Percentiles rank a stretch among this genome's conserved stretches.
phyloP scores from a whole-genome alignment of 2,113 vertebrate species.

The Bufo bufo region DNA sequence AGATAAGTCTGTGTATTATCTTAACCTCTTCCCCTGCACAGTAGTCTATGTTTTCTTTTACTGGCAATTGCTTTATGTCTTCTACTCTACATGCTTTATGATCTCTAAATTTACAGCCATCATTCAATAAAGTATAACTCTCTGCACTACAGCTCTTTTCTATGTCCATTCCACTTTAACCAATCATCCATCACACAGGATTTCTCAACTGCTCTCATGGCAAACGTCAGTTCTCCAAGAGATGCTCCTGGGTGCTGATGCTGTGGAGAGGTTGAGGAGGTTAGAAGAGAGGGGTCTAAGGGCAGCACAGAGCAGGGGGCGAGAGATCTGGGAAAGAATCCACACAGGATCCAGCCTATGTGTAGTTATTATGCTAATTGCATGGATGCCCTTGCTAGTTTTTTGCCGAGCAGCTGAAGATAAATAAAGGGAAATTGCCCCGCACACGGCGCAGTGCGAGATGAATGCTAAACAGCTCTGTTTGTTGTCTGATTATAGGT shows the following conservation, averaged over 20 bases:
- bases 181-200: slow-evolving; percentile 23
- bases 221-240: slow-evolving; percentile 24
- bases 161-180: background rate
- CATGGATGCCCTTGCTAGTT: slow-evolving; percentile 99
- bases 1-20: background rate
- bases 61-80: background rate
- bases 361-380: slow-evolving; percentile 99
- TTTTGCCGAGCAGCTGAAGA: slow-evolving; percentile 98
- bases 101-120: slow-evolving; percentile 7
- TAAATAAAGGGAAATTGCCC: slow-evolving; percentile 99
- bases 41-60: background rate
- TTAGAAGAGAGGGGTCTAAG: slow-evolving; percentile 23
- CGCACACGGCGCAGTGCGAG: slow-evolving; percentile 60
- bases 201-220: slow-evolving; percentile 11
- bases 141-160: background rate
- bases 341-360: slow-evolving; percentile 97
- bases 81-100: background rate
- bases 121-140: slow-evolving; percentile 19
- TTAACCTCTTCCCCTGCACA: background rate
- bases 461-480: slow-evolving; percentile 97
- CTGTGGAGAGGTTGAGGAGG: slow-evolving; percentile 18
- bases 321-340: slow-evolving; percentile 74
- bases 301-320: slow-evolving; percentile 36
- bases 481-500: slow-evolving; percentile 96
- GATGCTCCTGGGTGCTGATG: slow-evolving; percentile 20